A percentile compares a stretch with the other conserved stretches of the same genome.
Evolutionary conservation across 2,797 vertebrate genomes (phyloP).

Genomic region (Tolypeutes matacus): DNA sequence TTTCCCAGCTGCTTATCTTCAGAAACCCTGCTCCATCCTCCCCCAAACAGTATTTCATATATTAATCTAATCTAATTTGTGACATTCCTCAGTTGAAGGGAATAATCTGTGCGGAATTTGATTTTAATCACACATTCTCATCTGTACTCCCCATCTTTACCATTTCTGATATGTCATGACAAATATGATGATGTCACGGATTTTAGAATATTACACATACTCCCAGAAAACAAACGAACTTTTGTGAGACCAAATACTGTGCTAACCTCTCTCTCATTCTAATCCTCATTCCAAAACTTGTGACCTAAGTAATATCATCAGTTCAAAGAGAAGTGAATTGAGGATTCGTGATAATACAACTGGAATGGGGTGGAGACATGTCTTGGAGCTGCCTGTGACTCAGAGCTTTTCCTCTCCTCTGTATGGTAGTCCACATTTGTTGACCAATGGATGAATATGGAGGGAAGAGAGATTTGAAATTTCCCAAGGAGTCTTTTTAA

Average conservation of each 20-base stretch:
- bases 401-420: background rate
- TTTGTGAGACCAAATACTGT: constrained; percentile 26
- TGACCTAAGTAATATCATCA: background rate
- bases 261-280: background rate
- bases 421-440: background rate
- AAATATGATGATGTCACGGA: background rate
- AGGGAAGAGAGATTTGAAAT: background rate
- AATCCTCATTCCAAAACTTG: background rate
- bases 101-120: background rate
- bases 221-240: background rate
- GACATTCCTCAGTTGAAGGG: background rate
- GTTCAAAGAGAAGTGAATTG: background rate
- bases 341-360: background rate
- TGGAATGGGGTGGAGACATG: background rate
- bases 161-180: background rate
- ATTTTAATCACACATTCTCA: constrained; percentile 35
- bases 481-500: constrained; percentile 15
- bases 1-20: background rate
- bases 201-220: background rate
- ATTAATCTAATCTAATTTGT: background rate
- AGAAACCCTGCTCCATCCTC: background rate
- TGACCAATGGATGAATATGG: background rate
- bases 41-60: background rate
- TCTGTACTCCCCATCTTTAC: background rate
- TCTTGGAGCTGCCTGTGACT: background rate